Conservation (phyloP, 2,888 invertebrate genomes). For the Melitaea athalia region DNA sequence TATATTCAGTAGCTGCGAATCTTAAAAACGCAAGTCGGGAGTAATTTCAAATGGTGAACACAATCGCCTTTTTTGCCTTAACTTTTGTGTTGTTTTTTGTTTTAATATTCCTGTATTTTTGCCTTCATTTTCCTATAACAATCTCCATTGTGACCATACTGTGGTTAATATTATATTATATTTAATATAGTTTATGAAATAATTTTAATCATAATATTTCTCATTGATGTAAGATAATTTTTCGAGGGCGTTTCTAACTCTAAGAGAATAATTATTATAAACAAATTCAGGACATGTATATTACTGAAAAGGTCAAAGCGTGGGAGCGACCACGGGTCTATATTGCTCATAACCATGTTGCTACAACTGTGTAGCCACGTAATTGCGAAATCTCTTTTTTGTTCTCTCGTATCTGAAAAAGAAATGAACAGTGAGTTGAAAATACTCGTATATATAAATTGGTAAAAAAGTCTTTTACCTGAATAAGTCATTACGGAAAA, state of each 20-base stretch:
- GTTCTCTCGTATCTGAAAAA: constrained; percentile 2
- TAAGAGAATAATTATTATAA: neutral
- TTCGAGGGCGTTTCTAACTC: neutral
- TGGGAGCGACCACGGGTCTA: neutral
- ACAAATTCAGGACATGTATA: neutral
- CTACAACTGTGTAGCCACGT: neutral
- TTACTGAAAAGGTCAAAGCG: neutral
- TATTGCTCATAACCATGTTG: neutral
- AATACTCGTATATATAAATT: neutral
- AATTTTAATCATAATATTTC: too few relatives aligned
- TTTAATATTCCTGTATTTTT: too few relatives aligned
- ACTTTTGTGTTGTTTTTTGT: too few relatives aligned
- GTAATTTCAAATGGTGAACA: too few relatives aligned
- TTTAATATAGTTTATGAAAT: too few relatives aligned
- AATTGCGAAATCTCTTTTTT: constrained; percentile 4
- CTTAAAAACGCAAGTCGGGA: too few relatives aligned
- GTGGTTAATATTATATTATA: too few relatives aligned
- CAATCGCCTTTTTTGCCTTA: too few relatives aligned
- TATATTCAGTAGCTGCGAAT: too few relatives aligned
- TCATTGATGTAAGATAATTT: too few relatives aligned
- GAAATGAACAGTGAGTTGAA: neutral
- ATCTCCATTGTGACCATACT: too few relatives aligned
- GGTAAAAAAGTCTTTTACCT: neutral
- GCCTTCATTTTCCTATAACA: too few relatives aligned
- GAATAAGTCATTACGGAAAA: neutral